Conservation (phyloP, 2,888 invertebrate genomes). For the Argyresthia albistria region DNA sequence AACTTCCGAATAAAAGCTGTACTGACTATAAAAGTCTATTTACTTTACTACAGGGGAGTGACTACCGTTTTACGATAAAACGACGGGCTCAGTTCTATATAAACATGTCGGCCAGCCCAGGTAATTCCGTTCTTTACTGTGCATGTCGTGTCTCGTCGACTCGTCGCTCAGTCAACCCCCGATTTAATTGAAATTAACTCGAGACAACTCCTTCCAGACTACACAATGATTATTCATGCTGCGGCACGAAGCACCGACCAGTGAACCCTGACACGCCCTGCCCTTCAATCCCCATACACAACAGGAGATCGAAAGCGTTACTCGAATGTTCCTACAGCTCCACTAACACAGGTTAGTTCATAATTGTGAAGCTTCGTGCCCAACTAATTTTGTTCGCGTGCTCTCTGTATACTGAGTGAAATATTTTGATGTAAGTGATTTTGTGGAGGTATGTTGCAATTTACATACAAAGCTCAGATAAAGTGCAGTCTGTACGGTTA, state of each 20-base stretch:
- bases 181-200: constrained; percentile 4
- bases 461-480: background rate
- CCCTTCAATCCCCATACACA: background rate
- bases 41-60: too few relatives aligned
- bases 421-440: background rate
- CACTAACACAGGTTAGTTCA: background rate
- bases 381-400: constrained; percentile 1
- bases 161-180: background rate
- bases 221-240: constrained; percentile 2
- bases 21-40: too few relatives aligned
- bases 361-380: background rate
- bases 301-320: background rate
- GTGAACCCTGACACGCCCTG: background rate
- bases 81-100: too few relatives aligned
- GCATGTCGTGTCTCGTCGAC: too few relatives aligned
- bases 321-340: background rate
- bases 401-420: background rate
- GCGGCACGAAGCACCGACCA: background rate
- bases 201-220: background rate
- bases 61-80: too few relatives aligned
- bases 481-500: background rate
- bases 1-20: too few relatives aligned
- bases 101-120: too few relatives aligned
- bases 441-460: background rate
- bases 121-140: background rate